Conservation (phyloP, 2,797 vertebrate species). For the Rhadinocentrus ornatus region DNA sequence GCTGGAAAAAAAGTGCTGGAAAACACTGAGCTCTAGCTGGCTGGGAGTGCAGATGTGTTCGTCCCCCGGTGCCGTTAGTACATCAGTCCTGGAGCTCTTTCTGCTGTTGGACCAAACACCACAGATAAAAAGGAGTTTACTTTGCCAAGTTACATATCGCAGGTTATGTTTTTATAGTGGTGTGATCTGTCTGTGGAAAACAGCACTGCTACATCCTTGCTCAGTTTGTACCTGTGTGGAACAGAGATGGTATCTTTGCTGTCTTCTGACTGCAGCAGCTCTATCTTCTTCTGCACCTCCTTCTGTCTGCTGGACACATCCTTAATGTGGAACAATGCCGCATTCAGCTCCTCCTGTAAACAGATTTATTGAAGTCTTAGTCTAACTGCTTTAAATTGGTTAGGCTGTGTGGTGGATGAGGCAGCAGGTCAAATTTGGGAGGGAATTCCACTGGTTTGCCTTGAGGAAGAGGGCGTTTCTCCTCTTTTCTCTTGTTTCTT, state of each 20-base stretch:
- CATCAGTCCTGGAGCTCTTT: conserved; percentile 87
- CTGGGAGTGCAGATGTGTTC: conserved; percentile 79
- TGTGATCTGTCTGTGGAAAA: no score
- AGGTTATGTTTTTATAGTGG: neutral
- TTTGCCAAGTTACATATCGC: neutral
- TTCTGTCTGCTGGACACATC: conserved; percentile 90
- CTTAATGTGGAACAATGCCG: conserved; percentile 89
- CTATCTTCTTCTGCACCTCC: conserved; percentile 89
- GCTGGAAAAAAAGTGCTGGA: conserved; percentile 89
- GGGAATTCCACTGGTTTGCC: neutral
- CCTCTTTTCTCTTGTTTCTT: neutral
- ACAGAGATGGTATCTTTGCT: conserved; percentile 44
- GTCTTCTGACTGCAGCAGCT: conserved; percentile 87
- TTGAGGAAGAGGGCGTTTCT: neutral
- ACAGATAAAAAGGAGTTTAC: neutral
- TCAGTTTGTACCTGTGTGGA: conserved; percentile 60
- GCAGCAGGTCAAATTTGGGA: neutral
- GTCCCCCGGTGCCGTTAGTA: conserved; percentile 60
- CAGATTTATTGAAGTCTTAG: conserved; percentile 17
- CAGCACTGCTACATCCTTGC: no score
- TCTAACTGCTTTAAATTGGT: conserved; percentile 2
- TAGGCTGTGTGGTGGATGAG: neutral
- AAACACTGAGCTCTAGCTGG: conserved; percentile 88
- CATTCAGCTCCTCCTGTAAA: conserved; percentile 90
- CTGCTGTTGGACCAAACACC: conserved; percentile 67